Evolutionary conservation across 1,140 invertebrate species (phyloP).

Genomic region (Linepithema humile): DNA sequence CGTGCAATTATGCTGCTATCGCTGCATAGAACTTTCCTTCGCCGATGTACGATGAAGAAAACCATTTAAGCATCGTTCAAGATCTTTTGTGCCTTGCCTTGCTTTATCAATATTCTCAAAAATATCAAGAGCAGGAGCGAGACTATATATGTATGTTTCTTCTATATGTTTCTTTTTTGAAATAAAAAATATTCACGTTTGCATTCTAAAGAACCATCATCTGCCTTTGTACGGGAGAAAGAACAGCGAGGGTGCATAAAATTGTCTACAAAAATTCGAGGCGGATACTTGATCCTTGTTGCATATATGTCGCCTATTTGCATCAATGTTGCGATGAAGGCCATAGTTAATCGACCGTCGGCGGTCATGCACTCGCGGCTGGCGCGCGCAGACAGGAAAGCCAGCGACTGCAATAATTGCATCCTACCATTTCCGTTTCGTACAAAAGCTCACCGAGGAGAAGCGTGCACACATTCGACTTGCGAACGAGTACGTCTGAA

Average conservation of each 20-base stretch:
- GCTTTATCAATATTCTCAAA: background rate
- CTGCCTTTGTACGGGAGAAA: background rate
- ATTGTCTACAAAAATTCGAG: constrained; percentile 45
- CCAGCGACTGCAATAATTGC: constrained; percentile 66
- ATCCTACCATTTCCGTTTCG: constrained; percentile 68
- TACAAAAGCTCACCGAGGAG: constrained; percentile 46
- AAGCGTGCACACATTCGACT: constrained; percentile 45
- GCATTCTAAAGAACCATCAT: background rate
- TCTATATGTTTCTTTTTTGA: too few relatives aligned
- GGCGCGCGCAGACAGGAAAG: constrained; percentile 58
- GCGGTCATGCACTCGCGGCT: constrained; percentile 60
- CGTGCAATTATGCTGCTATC: background rate
- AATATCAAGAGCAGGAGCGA: too few relatives aligned
- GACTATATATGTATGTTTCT: too few relatives aligned
- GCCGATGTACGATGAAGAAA: too few relatives aligned
- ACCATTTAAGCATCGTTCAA: background rate
- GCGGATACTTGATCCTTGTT: constrained; percentile 17
- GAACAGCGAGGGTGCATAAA: constrained; percentile 24
- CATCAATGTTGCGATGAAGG: constrained; percentile 63
- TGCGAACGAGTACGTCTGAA: background rate
- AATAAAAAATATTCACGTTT: too few relatives aligned
- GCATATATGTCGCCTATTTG: constrained; percentile 47
- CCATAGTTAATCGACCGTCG: constrained; percentile 71
- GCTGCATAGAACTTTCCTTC: constrained; percentile 6
- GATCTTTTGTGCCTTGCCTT: background rate